Percentiles rank a stretch among this genome's conserved stretches.
These are phyloP conservation scores for Ptychobarbus kaznakovi DNA, from an alignment of 2,797 vertebrate genomes.

Conservation along the genomic window DNA sequence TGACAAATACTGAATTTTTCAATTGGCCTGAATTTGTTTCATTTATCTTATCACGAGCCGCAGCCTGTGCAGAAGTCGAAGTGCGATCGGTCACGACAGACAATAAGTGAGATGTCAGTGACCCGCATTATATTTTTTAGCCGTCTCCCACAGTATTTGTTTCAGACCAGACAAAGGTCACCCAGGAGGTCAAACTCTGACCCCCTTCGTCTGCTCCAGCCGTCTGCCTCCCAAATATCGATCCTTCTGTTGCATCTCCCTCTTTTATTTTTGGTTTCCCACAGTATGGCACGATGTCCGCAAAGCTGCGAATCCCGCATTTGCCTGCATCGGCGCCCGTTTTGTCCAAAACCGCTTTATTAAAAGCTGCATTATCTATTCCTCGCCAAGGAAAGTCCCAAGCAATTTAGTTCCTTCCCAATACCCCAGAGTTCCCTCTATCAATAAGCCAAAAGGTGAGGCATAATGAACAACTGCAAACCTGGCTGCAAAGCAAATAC, in stretches of 20 bases:
- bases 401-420: slow-evolving; percentile 65
- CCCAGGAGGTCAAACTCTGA: slow-evolving; percentile 38
- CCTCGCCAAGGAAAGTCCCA: slow-evolving; percentile 28
- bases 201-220: slow-evolving; percentile 40
- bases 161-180: slow-evolving; percentile 51
- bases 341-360: slow-evolving; percentile 4
- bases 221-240: slow-evolving; percentile 48
- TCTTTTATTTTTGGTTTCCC: slow-evolving; percentile 37
- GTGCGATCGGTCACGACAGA: slow-evolving; percentile 6
- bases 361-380: slow-evolving; percentile 58
- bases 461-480: slow-evolving; percentile 60
- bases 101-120: slow-evolving; percentile 13
- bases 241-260: slow-evolving; percentile 50
- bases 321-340: background rate
- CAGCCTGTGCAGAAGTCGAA: slow-evolving; percentile 3
- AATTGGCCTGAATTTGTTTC: background rate
- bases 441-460: slow-evolving; percentile 68
- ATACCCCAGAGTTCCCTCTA: slow-evolving; percentile 60
- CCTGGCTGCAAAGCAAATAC: slow-evolving; percentile 58
- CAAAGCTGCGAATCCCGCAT: slow-evolving; percentile 24
- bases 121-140: slow-evolving; percentile 32
- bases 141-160: slow-evolving; percentile 35
- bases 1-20: background rate
- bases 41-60: background rate
- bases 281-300: background rate